phyloP scores from a whole-genome alignment of 2,113 vertebrate species.

The Pollimyrus isidori region DNA sequence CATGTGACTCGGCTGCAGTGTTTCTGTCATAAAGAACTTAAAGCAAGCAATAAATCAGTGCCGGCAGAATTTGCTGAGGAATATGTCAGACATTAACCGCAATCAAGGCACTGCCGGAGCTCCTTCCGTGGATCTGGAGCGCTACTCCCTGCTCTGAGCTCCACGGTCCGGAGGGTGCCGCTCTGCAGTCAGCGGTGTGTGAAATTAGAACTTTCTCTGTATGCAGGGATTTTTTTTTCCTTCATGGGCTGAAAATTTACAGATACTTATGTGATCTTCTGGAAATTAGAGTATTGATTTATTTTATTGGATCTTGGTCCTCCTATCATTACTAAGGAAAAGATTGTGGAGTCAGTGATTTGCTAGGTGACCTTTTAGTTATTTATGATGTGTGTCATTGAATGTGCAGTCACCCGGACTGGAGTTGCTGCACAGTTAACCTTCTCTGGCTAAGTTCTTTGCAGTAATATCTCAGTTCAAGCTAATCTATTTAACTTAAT shows the following conservation, averaged over 20 bases:
- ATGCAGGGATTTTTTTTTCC: background rate
- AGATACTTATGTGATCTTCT: background rate
- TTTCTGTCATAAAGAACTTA: background rate
- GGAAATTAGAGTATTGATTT: background rate
- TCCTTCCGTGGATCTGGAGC: background rate
- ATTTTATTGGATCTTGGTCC: background rate
- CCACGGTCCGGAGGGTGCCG: background rate
- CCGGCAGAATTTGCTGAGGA: background rate
- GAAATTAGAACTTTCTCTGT: constrained; percentile 14
- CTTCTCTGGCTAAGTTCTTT: background rate
- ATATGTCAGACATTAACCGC: background rate
- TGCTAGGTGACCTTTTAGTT: background rate
- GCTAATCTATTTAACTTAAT: background rate
- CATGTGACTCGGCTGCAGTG: background rate
- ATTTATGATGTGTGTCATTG: background rate
- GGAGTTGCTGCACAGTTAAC: background rate
- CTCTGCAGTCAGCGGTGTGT: background rate
- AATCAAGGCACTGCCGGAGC: background rate
- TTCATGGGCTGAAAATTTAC: background rate
- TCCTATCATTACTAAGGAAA: background rate
- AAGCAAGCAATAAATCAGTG: background rate
- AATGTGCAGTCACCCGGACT: background rate
- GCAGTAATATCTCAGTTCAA: background rate
- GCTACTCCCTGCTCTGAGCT: background rate
- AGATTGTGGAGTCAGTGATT: background rate